A percentile compares a stretch with the other conserved stretches of the same genome.
Evolutionary conservation across 1,140 invertebrate species (phyloP).

Genomic region (Heliconius nattereri): DNA sequence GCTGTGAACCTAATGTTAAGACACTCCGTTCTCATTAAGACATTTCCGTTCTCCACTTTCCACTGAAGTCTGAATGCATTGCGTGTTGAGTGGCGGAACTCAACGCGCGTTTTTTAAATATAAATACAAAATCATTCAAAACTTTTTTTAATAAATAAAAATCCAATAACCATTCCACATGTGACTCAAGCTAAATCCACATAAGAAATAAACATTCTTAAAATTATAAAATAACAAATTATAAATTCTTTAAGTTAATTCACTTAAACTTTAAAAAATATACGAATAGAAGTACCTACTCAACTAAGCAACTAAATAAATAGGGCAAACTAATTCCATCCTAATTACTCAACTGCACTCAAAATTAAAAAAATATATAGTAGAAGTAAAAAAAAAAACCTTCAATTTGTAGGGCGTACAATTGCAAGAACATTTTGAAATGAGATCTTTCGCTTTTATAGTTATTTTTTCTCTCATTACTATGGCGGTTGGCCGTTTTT

Average conservation of each 20-base stretch:
- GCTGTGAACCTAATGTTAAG: no score
- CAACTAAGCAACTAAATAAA: conserved; percentile 1
- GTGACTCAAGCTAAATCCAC: no score
- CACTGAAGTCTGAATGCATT: no score
- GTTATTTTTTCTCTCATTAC: conserved; percentile 79
- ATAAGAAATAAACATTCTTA: no score
- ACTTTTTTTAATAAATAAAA: no score
- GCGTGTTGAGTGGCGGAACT: no score
- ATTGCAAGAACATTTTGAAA: conserved; percentile 42
- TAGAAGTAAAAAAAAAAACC: conserved; percentile 14
- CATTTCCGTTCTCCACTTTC: no score
- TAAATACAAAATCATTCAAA: no score
- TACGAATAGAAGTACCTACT: neutral
- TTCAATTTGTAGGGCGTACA: conserved; percentile 39
- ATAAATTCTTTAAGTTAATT: neutral
- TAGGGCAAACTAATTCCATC: conserved; percentile 14
- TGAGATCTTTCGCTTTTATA: conserved; percentile 61
- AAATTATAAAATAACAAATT: no score
- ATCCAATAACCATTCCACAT: no score
- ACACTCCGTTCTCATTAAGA: no score
- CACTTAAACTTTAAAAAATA: neutral
- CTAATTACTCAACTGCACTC: conserved; percentile 17
- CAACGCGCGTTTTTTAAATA: no score
- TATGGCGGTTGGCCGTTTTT: conserved; percentile 72
- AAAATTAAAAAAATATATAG: conserved; percentile 5